Evolutionary conservation across 2,888 invertebrate species (phyloP).

Genomic region (Rhagophthalmus giganteus): DNA sequence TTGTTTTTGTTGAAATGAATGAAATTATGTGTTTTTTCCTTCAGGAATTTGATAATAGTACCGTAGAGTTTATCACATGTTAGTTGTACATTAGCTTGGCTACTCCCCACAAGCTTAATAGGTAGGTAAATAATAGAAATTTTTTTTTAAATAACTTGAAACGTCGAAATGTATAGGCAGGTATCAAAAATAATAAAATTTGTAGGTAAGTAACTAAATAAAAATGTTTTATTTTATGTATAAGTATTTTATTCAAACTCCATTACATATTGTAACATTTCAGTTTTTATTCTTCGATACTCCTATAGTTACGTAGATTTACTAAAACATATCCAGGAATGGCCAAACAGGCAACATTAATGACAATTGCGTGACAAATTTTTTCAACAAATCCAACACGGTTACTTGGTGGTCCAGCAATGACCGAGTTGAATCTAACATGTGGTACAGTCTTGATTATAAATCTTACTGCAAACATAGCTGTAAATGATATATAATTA

Average conservation of each 20-base stretch:
- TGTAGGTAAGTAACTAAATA: too few species aligned
- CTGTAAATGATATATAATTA: constrained; percentile 9
- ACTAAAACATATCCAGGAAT: constrained; percentile 49
- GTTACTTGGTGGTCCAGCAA: constrained; percentile 18
- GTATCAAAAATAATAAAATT: too few species aligned
- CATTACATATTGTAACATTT: too few species aligned
- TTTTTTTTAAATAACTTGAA: too few species aligned
- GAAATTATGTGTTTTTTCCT: neutral
- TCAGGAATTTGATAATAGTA: neutral
- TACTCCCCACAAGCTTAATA: neutral
- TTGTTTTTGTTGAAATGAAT: neutral
- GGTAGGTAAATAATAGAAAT: too few species aligned
- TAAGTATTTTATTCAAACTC: neutral
- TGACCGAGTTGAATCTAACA: constrained; percentile 4
- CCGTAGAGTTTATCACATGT: neutral
- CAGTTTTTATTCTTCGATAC: constrained; percentile 28
- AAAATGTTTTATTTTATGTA: too few species aligned
- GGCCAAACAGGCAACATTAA: constrained; percentile 24
- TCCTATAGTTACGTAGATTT: constrained; percentile 50
- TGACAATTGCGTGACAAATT: constrained; percentile 9
- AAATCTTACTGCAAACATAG: constrained; percentile 23
- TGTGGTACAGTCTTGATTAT: constrained; percentile 16
- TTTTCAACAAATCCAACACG: constrained; percentile 6
- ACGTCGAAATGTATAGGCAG: too few species aligned
- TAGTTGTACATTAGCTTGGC: neutral